Conservation (phyloP, 1,140 invertebrate species). For the Branchinecta lynchi region DNA sequence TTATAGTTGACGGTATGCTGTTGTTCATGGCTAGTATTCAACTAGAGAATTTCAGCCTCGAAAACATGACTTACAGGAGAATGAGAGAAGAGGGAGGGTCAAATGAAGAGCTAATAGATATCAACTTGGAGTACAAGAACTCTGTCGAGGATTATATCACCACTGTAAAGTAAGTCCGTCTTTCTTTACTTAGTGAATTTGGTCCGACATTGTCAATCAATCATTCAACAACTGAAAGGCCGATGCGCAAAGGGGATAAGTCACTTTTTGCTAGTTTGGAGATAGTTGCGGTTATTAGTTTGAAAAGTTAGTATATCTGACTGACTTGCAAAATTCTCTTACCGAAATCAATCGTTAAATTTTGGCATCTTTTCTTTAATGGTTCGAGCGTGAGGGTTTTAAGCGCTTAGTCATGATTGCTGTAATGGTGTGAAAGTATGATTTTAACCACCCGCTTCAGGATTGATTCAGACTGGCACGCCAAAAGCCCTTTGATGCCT, state of each 20-base stretch:
- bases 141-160: slow-evolving; percentile 33
- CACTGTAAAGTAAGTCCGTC: slow-evolving; percentile 38
- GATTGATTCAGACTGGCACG: too few relatives aligned
- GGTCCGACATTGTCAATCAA: too few relatives aligned
- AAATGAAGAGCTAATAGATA: neutral
- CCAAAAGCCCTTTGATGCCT: slow-evolving; percentile 2
- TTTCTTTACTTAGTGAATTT: slow-evolving; percentile 7
- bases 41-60: neutral
- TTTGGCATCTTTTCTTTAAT: too few relatives aligned
- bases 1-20: neutral
- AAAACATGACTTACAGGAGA: slow-evolving; percentile 1
- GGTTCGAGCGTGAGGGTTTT: too few relatives aligned
- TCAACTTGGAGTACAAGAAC: neutral
- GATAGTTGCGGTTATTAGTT: slow-evolving; percentile 5
- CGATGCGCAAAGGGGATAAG: too few relatives aligned
- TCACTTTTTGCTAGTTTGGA: too few relatives aligned
- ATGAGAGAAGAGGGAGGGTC: neutral
- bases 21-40: neutral
- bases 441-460: too few relatives aligned
- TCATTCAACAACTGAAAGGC: too few relatives aligned
- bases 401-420: too few relatives aligned
- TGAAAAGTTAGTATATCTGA: neutral
- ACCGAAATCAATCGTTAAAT: too few relatives aligned
- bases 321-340: too few relatives aligned
- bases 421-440: too few relatives aligned